phyloP scores from a whole-genome alignment of 2,797 vertebrate species.

The Sebastes steindachneri region DNA sequence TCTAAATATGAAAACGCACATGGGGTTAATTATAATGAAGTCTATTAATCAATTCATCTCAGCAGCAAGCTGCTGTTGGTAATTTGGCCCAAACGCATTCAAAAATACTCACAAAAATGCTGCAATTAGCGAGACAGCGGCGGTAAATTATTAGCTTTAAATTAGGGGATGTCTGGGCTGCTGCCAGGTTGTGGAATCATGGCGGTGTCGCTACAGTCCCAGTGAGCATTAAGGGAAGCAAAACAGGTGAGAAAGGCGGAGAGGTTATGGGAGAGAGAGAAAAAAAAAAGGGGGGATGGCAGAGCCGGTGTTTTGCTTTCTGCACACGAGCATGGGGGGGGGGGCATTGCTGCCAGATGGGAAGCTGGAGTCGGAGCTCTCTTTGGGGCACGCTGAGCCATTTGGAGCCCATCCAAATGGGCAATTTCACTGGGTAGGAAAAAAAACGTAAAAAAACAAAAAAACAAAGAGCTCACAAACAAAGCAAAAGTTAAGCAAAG shows the following conservation, averaged over 20 bases:
- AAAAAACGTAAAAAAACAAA: background rate
- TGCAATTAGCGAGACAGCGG: constrained; percentile 48
- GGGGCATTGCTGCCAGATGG: constrained; percentile 65
- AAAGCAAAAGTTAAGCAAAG: constrained; percentile 47
- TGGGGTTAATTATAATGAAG: constrained; percentile 69
- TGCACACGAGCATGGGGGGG: constrained; percentile 16
- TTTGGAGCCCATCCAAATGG: constrained; percentile 69
- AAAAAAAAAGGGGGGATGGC: background rate
- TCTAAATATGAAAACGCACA: constrained; percentile 57
- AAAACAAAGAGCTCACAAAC: constrained; percentile 9
- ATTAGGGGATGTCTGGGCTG: constrained; percentile 29
- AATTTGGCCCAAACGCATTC: constrained; percentile 62
- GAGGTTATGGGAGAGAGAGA: background rate
- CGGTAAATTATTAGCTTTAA: constrained; percentile 44
- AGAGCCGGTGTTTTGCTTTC: constrained; percentile 37
- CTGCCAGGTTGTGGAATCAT: constrained; percentile 37
- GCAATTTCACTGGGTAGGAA: constrained; percentile 42
- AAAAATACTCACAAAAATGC: constrained; percentile 37
- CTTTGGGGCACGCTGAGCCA: constrained; percentile 55
- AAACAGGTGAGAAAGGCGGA: constrained; percentile 24
- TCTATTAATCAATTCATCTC: constrained; percentile 63
- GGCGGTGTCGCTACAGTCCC: constrained; percentile 5
- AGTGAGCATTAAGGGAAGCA: constrained; percentile 16
- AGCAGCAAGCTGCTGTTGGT: constrained; percentile 43
- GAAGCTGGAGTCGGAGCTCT: constrained; percentile 55